phyloP scores from a whole-genome alignment of 1,140 invertebrate species.

The Chrysoperla carnea region DNA sequence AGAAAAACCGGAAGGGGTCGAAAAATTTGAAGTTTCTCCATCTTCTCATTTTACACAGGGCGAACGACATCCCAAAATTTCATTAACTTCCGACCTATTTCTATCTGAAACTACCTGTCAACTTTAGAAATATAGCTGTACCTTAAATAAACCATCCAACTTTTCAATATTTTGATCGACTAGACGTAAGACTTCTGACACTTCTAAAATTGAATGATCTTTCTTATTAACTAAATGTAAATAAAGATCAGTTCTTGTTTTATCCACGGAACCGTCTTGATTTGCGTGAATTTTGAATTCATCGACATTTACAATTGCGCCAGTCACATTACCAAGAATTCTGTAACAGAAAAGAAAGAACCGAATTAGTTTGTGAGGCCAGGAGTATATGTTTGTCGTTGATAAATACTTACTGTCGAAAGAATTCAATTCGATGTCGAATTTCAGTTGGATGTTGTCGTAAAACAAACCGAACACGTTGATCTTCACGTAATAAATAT shows the following conservation, averaged over 20 bases:
- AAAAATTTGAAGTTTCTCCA: too few species aligned
- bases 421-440: conserved; percentile 54
- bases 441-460: conserved; percentile 74
- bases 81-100: too few species aligned
- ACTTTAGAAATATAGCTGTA: conserved; percentile 14
- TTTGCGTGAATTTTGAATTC: conserved; percentile 86
- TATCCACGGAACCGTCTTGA: conserved; percentile 78
- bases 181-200: conserved; percentile 59
- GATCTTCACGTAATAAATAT: conserved; percentile 81
- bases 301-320: conserved; percentile 84
- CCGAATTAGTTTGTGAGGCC: too few species aligned
- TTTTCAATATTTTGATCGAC: conserved; percentile 85
- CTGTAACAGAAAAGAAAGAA: conserved; percentile 21
- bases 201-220: conserved; percentile 83
- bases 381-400: too few species aligned
- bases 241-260: conserved; percentile 86
- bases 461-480: conserved; percentile 82
- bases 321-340: conserved; percentile 65
- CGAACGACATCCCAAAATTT: too few species aligned
- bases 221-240: conserved; percentile 77
- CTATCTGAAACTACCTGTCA: too few species aligned
- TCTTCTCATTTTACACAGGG: too few species aligned
- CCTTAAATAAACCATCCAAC: conserved; percentile 76
- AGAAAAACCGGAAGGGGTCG: too few species aligned
- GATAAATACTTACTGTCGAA: conserved; percentile 52